phyloP scores from a whole-genome alignment of 1,140 invertebrate genomes.

The Samia ricini region DNA sequence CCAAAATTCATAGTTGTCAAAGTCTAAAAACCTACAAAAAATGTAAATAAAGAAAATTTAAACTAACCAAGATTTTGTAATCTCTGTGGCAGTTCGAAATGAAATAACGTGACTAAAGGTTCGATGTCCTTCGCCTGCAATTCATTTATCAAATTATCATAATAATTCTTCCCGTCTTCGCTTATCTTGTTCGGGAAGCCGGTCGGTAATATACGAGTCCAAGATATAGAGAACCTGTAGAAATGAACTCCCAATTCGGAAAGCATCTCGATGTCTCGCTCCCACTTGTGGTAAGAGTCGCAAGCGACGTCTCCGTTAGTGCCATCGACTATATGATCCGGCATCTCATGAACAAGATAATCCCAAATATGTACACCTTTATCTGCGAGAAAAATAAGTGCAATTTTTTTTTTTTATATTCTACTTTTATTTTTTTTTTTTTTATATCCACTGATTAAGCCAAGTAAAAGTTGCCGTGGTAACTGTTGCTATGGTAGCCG shows the following conservation, averaged over 20 bases:
- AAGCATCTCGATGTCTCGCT: slow-evolving; percentile 78
- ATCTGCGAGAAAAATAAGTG: not conserved
- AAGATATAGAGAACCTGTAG: slow-evolving; percentile 67
- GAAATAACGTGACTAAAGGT: slow-evolving; percentile 73
- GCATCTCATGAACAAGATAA: slow-evolving; percentile 30
- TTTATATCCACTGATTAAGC: no score
- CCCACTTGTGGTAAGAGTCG: slow-evolving; percentile 80
- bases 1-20: not conserved
- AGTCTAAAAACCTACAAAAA: not conserved
- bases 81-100: slow-evolving; percentile 53
- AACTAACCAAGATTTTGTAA: slow-evolving; percentile 54
- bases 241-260: slow-evolving; percentile 66
- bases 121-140: slow-evolving; percentile 75
- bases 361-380: slow-evolving; percentile 43
- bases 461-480: no score
- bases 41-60: not conserved
- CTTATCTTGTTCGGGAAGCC: slow-evolving; percentile 35
- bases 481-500: no score
- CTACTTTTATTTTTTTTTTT: no score
- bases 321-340: slow-evolving; percentile 32
- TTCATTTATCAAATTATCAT: slow-evolving; percentile 77
- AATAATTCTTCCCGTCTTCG: slow-evolving; percentile 42
- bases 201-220: slow-evolving; percentile 39
- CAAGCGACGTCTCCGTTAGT: slow-evolving; percentile 79
- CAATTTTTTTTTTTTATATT: no score